These are phyloP conservation scores for Luffia ferchaultella DNA, from an alignment of 2,888 invertebrate genomes.

Conservation along the genomic window DNA sequence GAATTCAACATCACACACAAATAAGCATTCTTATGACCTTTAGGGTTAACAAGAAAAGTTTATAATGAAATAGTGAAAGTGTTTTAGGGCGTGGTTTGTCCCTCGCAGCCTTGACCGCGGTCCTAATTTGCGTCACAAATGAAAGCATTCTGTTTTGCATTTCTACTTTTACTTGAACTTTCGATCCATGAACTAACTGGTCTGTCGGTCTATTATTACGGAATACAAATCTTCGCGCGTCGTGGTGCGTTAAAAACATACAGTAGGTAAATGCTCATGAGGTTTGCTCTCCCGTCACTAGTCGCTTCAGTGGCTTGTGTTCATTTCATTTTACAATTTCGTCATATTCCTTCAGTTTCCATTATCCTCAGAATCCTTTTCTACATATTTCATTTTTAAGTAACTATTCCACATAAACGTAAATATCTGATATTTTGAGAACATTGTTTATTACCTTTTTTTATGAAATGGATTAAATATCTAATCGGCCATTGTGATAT, in stretches of 20 bases:
- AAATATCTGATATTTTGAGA: no score
- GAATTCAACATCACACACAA: no score
- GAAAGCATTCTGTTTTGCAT: conserved; percentile 32
- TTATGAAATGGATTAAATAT: no score
- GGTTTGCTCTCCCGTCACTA: conserved; percentile 16
- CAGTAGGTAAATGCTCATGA: conserved; percentile 1
- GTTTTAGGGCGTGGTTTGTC: conserved; percentile 24
- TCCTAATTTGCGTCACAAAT: conserved; percentile 31
- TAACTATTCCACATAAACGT: conserved; percentile 9
- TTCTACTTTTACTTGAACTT: conserved; percentile 50
- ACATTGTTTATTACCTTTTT: no score
- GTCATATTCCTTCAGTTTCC: conserved; percentile 16
- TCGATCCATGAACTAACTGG: conserved; percentile 21
- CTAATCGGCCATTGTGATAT: no score
- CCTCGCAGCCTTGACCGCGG: conserved; percentile 28
- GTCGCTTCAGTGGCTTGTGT: conserved; percentile 26
- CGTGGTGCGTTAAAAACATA: conserved; percentile 2
- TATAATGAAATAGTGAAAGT: conserved; percentile 24
- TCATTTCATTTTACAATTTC: conserved; percentile 19
- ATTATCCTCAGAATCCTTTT: background rate
- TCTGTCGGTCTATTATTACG: conserved; percentile 9
- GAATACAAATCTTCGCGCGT: conserved; percentile 6
- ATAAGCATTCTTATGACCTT: no score
- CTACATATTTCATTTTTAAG: conserved; percentile 11
- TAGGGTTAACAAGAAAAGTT: no score